Base-by-base conservation (phyloP, 1,140 invertebrate species). In the Coelopa frigida region DNA sequence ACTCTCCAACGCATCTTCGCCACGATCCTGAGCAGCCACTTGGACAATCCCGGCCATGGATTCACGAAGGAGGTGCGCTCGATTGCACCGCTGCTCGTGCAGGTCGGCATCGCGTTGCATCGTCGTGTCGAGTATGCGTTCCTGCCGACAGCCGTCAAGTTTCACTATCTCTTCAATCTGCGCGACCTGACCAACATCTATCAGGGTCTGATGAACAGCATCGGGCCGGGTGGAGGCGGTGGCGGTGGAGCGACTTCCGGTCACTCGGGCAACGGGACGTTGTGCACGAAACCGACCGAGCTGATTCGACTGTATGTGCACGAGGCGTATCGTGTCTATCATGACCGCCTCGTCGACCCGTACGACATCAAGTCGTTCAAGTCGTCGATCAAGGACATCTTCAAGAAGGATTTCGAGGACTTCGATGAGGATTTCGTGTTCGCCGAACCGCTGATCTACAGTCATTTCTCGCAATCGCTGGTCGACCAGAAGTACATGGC, bases 141-240 rank as follows among this genome's bases (percentile, higher is more conserved):
- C 68, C 72, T 95, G 36, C 93, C 93, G 4, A 97, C 93, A 1
- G 93, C 92, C 5, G 76, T 91, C 20, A 97, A 95, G 70, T 98
- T 96, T 68, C 94, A 97, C 70, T 98, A 98, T 59, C 75, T 89
- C 18, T 97, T 96, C 71, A 98, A 95, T 70, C 70, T 98, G 21
- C 74, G 93, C 48, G 94, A 98, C 70, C 71, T 97, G 4, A 90
- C 90, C 3, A 94, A 94, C 64, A 87, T 90, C 48, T 90, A 71
- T 50, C 70, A 92, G 86, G 92, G 63, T 0, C 49, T 67, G 0
- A 55, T 66, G 63, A 61, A 63, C 31, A 61, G 62, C 26, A 53
- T 52, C 8, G 62, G 62, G 76, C 81, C 15, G 8, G 54, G 61
- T 0, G 17, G 32, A 0, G 46, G 46, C 0, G 42, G 45, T 0